Base-by-base conservation (phyloP, 2,888 invertebrate genomes). In the Dolomedes plantarius region DNA sequence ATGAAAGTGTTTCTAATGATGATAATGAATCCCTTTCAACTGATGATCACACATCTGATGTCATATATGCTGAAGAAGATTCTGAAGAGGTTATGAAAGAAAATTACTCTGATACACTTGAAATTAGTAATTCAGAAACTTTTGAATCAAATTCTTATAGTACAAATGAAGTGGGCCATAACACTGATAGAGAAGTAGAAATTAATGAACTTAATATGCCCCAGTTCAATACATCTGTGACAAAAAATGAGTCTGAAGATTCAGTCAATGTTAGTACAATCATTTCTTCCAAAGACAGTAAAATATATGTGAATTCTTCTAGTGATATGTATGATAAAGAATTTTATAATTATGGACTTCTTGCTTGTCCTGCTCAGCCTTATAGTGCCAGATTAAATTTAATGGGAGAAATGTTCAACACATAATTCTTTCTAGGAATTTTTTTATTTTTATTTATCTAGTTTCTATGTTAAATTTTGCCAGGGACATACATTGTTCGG, bases 341-440 rank as follows among this genome's bases (percentile, higher is more conserved):
- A 29, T 56, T 72, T 86, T 64, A 50, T 65, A 94, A 94, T 90
- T 95, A 94, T 91, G 94, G 95, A 86, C 90, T 95, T 16, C 92
- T 97, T 79, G 93, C 94, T 68, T 97, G 97, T 89, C 94, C 94
- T 73, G 95, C 96, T 0, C 96, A 96, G 80, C 94, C 95, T 19
- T 96, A 96, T 91, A 91, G 95, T 86, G 95, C 95, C 91, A 93
- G 95, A 90, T 93, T 96, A 91, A 95, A 95, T 19, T 92, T 96
- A 88, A 94, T 95, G 87, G 96, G 96, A 0, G 96, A 96, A 93
- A 95, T 96, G 92, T 94, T 93, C 32, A 83, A 87, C 79, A 77
- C 56, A 11, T 56, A 56, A 23, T 56, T 56, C n/a, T n/a, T n/a
- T n/a, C n/a, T n/a, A n/a, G 46, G 6, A 16, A 2, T 16, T 16